Conservation (phyloP, 2,797 vertebrate genomes). For the Pelochelys cantorii region DNA sequence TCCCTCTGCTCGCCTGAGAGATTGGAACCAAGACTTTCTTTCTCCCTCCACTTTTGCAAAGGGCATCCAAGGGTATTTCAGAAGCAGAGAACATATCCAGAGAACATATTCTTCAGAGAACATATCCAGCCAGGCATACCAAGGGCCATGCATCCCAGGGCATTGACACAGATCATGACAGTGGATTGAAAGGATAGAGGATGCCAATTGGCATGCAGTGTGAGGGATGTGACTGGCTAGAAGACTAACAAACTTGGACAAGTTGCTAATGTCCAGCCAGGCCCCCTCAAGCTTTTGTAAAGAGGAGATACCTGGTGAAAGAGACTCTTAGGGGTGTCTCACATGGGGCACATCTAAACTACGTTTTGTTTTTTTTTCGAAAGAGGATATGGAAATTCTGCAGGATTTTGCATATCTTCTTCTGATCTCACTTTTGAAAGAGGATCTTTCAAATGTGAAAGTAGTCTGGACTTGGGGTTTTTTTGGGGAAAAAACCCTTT, state of each 20-base stretch:
- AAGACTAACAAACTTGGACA: background rate
- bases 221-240: background rate
- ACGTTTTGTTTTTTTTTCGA: no score
- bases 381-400: no score
- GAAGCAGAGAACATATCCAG: background rate
- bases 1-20: background rate
- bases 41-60: background rate
- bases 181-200: background rate
- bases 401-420: no score
- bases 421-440: no score
- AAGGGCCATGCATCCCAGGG: background rate
- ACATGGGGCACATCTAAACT: background rate
- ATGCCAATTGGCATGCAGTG: background rate
- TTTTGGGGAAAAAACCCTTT: no score
- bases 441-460: no score
- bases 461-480: no score
- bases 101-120: no score
- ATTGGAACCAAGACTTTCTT: background rate
- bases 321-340: background rate
- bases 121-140: background rate
- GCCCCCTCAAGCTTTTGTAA: background rate
- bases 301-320: background rate
- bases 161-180: background rate
- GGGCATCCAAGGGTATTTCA: background rate
- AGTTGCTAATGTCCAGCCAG: background rate